These are phyloP conservation scores for Eristalinus aeneus DNA, from an alignment of 2,888 invertebrate genomes.

Conservation along the genomic window DNA sequence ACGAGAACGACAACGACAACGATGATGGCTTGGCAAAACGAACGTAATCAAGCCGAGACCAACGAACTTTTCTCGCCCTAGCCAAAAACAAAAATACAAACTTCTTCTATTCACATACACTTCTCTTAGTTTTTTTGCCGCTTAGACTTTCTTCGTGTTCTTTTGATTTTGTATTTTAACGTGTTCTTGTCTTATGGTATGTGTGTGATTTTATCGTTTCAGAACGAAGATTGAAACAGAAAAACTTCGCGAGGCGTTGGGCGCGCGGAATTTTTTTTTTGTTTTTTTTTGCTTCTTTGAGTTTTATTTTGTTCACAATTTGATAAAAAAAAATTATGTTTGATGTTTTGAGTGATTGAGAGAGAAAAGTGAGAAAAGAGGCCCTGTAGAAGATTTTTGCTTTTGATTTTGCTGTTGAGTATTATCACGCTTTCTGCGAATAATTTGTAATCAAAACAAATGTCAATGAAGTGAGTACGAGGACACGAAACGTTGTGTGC, in stretches of 20 bases:
- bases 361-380: slow-evolving; percentile 22
- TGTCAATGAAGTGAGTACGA: slow-evolving; percentile 31
- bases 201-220: slow-evolving; percentile 23
- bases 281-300: slow-evolving; percentile 33
- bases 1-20: too few species aligned
- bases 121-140: slow-evolving; percentile 49
- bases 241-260: slow-evolving; percentile 41
- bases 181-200: slow-evolving; percentile 65
- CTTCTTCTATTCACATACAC: slow-evolving; percentile 66
- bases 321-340: slow-evolving; percentile 4
- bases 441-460: slow-evolving; percentile 55
- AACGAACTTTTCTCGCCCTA: slow-evolving; percentile 65
- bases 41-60: slow-evolving; percentile 65
- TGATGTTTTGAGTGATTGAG: slow-evolving; percentile 5
- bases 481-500: not conserved
- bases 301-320: slow-evolving; percentile 42
- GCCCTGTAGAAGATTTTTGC: not conserved
- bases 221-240: slow-evolving; percentile 16
- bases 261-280: slow-evolving; percentile 22
- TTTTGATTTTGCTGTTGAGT: not conserved
- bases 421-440: slow-evolving; percentile 34
- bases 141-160: slow-evolving; percentile 59
- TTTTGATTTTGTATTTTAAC: slow-evolving; percentile 45
- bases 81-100: slow-evolving; percentile 36
- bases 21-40: slow-evolving; percentile 37